Evolutionary conservation across 2,888 invertebrate species (phyloP), one percentile per base, ranked within the genome.

Genomic region (Drosophila kambysellisi): DNA sequence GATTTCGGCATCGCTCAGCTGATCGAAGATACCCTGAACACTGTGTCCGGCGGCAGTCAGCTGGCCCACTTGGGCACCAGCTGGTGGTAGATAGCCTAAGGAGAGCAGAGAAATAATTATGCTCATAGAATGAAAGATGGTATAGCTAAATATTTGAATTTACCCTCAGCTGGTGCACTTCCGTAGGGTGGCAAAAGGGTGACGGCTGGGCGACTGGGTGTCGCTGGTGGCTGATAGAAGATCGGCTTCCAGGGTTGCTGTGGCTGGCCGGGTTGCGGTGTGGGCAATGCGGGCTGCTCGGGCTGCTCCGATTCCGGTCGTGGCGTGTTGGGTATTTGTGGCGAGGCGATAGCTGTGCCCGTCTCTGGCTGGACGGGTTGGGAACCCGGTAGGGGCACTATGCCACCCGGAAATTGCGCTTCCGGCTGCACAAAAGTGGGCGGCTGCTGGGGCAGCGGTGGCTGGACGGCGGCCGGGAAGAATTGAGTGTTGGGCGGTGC

Each of bases 111-210:
- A 37, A 6, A 29, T 20, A 63, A 6, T 46, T 35, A 50, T 30
- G 12, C 11, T 32, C 17, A 8, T 56, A 11, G n/a, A 57, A 30
- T 32, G 0, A 20, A 11, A 35, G 29, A 0, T 9, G 15, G 11
- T 3, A 4, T 6, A 9, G 29, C 20, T n/a, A 17, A 15, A 33
- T 29, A 25, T 4, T n/a, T 0, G 8, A 8, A 58, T 77, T 82
- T 70, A 92, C 91, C 91, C 30, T 90, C 90, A 37, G 89, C 79
- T 29, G 91, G 92, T 33, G 80, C 71, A 25, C 77, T 85, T 60
- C 91, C 89, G 32, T 90, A 91, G 5, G 92, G 92, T 4, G 92
- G 92, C 76, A 89, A 68, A 50, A 92, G 78, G 1, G 92, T 92
- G 4, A 90, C 73, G 4, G 92, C 86, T 2, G 92, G 92, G 4